phyloP scores from a whole-genome alignment of 2,113 vertebrate species.

The Gobio gobio region DNA sequence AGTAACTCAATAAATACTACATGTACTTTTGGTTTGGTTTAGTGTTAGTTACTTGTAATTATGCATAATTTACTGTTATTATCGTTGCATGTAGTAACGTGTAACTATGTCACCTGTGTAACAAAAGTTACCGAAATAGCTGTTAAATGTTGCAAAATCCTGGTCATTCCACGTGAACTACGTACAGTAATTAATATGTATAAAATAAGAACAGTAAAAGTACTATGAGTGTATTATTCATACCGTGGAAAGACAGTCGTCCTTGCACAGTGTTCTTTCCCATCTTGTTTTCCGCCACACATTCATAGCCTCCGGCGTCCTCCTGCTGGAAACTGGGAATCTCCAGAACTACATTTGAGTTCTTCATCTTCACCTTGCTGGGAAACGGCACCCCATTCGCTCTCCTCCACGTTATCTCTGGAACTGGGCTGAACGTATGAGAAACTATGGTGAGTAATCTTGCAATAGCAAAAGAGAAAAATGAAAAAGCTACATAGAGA shows the following conservation, averaged over 20 bases:
- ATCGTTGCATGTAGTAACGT: too few relatives aligned
- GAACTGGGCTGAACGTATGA: slow-evolving; percentile 81
- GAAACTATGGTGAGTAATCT: slow-evolving; percentile 27
- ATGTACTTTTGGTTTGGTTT: background rate
- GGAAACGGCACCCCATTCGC: slow-evolving; percentile 88
- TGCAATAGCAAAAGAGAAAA: background rate
- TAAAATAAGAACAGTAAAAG: background rate
- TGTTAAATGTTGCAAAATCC: background rate
- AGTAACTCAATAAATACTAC: too few relatives aligned
- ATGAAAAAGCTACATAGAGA: background rate
- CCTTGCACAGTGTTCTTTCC: slow-evolving; percentile 89
- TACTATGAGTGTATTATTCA: background rate
- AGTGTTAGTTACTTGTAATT: too few relatives aligned
- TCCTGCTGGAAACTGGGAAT: slow-evolving; percentile 94
- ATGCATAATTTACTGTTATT: too few relatives aligned
- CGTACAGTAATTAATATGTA: too few relatives aligned
- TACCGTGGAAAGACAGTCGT: slow-evolving; percentile 91
- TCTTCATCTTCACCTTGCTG: slow-evolving; percentile 87
- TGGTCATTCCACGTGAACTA: background rate
- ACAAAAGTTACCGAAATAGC: too few relatives aligned
- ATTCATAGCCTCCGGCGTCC: slow-evolving; percentile 91
- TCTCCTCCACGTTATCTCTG: slow-evolving; percentile 92
- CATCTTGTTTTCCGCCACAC: slow-evolving; percentile 90
- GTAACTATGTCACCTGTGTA: too few relatives aligned
- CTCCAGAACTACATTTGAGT: slow-evolving; percentile 89